phyloP scores from a whole-genome alignment of 2,113 vertebrate genomes.

The Heliornis fulica region DNA sequence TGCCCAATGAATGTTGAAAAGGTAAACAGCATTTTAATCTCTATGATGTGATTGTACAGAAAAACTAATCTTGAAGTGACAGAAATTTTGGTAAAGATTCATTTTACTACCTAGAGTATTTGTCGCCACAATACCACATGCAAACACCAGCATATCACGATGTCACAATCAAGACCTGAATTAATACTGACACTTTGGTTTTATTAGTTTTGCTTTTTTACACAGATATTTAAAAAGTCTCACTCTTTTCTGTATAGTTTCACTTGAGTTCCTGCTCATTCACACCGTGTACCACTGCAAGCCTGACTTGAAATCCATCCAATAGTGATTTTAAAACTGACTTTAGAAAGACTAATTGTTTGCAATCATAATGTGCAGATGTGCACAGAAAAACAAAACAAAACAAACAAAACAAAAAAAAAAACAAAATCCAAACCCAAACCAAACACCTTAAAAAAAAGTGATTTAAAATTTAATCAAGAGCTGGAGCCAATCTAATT shows the following conservation, averaged over 20 bases:
- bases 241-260: neutral
- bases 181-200: neutral
- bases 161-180: neutral
- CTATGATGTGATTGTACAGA: neutral
- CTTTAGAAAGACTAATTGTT: neutral
- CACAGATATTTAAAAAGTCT: neutral
- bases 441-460: neutral
- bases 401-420: neutral
- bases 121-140: neutral
- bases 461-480: neutral
- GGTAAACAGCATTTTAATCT: neutral
- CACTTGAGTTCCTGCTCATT: neutral
- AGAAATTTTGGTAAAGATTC: neutral
- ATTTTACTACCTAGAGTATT: neutral
- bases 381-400: neutral
- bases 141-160: neutral
- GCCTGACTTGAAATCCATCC: neutral
- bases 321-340: neutral
- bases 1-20: neutral
- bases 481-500: neutral
- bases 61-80: neutral
- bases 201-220: neutral
- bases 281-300: neutral
- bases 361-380: neutral
- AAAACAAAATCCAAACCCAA: no score